These are phyloP conservation scores for Theretra japonica DNA, from an alignment of 2,888 invertebrate species.

Conservation along the genomic window DNA sequence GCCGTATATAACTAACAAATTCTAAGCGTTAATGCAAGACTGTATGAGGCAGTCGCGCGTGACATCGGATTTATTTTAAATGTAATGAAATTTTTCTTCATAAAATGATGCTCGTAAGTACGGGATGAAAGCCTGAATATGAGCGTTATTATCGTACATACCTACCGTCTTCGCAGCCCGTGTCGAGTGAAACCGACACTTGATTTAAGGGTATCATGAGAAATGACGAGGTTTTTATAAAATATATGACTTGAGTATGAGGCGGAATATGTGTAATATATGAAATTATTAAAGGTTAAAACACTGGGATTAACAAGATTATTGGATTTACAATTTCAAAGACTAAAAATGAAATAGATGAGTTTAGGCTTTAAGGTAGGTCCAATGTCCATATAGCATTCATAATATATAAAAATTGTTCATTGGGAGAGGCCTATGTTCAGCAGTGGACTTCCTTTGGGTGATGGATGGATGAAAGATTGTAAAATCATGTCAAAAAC, in stretches of 20 bases:
- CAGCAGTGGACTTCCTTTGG: too few species aligned
- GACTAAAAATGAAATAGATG: too few species aligned
- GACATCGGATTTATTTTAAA: slow-evolving; percentile 2
- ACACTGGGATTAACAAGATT: neutral
- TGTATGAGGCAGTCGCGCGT: neutral
- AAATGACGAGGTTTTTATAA: slow-evolving; percentile 20
- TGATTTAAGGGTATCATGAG: slow-evolving; percentile 46
- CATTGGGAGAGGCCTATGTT: too few species aligned
- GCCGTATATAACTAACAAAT: too few species aligned
- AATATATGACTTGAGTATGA: neutral
- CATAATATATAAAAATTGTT: too few species aligned
- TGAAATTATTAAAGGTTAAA: neutral
- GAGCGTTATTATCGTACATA: slow-evolving; percentile 41
- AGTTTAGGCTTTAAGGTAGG: too few species aligned
- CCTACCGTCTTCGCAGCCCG: slow-evolving; percentile 45
- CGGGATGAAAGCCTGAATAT: slow-evolving; percentile 36
- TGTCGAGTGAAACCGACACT: slow-evolving; percentile 52
- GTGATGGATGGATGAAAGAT: too few species aligned
- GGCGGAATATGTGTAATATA: neutral
- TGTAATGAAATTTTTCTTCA: slow-evolving; percentile 17
- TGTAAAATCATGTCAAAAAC: too few species aligned
- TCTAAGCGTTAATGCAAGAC: neutral
- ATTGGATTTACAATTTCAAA: too few species aligned
- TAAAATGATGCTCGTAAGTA: slow-evolving; percentile 21
- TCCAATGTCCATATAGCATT: too few species aligned